A percentile compares a stretch with the other conserved stretches of the same genome.
Evolutionary conservation across 2,888 invertebrate species (phyloP).

Genomic region (Drosophila parthenogenetica): DNA sequence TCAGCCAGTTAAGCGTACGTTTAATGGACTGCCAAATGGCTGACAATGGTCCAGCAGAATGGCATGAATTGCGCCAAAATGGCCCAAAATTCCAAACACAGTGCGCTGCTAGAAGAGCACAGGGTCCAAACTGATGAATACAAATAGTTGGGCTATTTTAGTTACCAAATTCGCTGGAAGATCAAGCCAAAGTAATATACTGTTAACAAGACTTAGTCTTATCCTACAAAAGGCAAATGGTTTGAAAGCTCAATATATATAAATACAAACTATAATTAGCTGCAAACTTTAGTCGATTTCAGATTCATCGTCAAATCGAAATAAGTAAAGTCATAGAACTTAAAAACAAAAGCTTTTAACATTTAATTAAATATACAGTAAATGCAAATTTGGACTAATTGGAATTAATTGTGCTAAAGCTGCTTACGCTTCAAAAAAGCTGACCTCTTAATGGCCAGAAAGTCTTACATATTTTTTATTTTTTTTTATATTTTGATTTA

Average conservation of each 20-base stretch:
- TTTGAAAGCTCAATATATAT: no score
- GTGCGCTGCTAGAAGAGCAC: background rate
- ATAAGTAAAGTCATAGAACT: no score
- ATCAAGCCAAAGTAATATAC: background rate
- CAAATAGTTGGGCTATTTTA: conserved; percentile 34
- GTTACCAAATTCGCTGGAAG: conserved; percentile 1
- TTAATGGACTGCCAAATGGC: conserved; percentile 55
- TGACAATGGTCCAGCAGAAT: conserved; percentile 26
- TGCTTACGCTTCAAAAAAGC: background rate
- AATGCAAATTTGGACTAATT: background rate
- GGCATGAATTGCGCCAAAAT: conserved; percentile 11
- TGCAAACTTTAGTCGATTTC: no score
- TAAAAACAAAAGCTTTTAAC: background rate
- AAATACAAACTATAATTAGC: no score
- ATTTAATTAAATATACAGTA: background rate
- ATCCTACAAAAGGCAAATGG: background rate
- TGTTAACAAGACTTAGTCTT: background rate
- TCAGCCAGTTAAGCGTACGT: conserved; percentile 47
- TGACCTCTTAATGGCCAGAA: conserved; percentile 1
- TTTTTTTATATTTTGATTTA: conserved; percentile 5
- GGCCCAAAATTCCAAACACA: conserved; percentile 10
- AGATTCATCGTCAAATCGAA: no score
- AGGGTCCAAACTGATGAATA: conserved; percentile 31
- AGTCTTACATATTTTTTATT: conserved; percentile 4
- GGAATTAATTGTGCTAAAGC: conserved; percentile 13